Evolutionary conservation across 23 tunicate species (phyloP).

Genomic region (Styela plicata): DNA sequence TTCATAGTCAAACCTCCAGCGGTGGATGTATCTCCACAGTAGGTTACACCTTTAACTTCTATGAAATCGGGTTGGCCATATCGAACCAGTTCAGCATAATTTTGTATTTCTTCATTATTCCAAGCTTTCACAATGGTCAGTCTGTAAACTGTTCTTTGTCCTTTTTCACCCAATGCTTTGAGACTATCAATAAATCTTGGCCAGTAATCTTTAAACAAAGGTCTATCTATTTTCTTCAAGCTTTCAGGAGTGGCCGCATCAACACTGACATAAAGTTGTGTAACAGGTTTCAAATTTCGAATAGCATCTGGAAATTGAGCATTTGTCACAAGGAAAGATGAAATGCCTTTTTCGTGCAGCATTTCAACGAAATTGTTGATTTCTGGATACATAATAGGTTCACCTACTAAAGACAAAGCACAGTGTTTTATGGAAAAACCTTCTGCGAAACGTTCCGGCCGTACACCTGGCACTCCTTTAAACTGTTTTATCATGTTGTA

Average conservation of each 20-base stretch:
- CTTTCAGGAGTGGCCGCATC: slow-evolving; percentile 97
- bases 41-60: slow-evolving; percentile 95
- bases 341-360: slow-evolving; percentile 87
- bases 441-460: slow-evolving; percentile 87
- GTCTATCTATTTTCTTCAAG: slow-evolving; percentile 91
- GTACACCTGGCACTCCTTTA: slow-evolving; percentile 98
- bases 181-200: slow-evolving; percentile 87
- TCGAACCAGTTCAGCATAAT: slow-evolving; percentile 74
- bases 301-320: slow-evolving; percentile 99
- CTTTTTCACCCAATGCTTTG: slow-evolving; percentile 80
- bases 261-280: slow-evolving; percentile 94
- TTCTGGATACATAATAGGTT: slow-evolving; percentile 96
- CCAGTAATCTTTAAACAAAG: slow-evolving; percentile 95
- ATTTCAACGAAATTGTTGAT: slow-evolving; percentile 65
- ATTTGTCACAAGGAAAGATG: slow-evolving; percentile 92
- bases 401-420: slow-evolving; percentile 94
- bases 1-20: slow-evolving; percentile 85
- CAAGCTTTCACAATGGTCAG: slow-evolving; percentile 91
- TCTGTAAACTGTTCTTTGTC: slow-evolving; percentile 95
- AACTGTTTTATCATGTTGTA: slow-evolving; percentile 93
- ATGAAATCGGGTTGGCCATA: slow-evolving; percentile 93
- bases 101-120: slow-evolving; percentile 83
- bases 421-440: slow-evolving; percentile 94
- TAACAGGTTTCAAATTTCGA: slow-evolving; percentile 61
- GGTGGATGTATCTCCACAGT: slow-evolving; percentile 87